Conservation (phyloP, 2,797 vertebrate species). For the Galago senegalensis region DNA sequence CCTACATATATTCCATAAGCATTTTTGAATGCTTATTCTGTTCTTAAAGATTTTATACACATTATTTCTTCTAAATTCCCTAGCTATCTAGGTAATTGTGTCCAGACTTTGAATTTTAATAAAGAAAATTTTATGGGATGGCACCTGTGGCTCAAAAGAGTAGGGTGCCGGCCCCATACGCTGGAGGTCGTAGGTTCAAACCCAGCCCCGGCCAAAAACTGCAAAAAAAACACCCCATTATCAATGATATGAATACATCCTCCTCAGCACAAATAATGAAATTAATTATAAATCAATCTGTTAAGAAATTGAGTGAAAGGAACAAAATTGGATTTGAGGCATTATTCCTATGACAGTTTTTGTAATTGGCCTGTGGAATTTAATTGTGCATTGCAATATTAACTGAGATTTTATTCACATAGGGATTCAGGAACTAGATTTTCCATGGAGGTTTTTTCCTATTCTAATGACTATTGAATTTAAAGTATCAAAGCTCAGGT, state of each 20-base stretch:
- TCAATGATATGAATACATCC: neutral
- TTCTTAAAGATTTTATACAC: neutral
- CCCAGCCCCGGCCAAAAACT: no score
- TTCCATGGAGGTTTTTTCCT: neutral
- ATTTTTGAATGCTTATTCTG: conserved; percentile 1
- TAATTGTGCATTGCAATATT: neutral
- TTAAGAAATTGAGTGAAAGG: neutral
- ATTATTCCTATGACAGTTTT: neutral
- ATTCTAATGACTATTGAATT: neutral
- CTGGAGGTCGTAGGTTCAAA: no score
- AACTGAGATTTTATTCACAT: neutral
- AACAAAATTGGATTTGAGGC: neutral
- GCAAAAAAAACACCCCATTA: neutral
- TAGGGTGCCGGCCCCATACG: no score
- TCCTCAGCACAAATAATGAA: neutral
- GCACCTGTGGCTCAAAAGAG: no score
- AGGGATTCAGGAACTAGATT: neutral
- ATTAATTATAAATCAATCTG: neutral
- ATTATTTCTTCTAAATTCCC: neutral
- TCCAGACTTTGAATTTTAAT: neutral
- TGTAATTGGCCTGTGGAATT: neutral
- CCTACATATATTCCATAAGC: no score
- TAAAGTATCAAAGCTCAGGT: neutral
- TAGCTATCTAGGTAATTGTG: neutral
- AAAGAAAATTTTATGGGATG: neutral